Conservation (phyloP, 2,113 vertebrate species). For the Lepus timidus region DNA sequence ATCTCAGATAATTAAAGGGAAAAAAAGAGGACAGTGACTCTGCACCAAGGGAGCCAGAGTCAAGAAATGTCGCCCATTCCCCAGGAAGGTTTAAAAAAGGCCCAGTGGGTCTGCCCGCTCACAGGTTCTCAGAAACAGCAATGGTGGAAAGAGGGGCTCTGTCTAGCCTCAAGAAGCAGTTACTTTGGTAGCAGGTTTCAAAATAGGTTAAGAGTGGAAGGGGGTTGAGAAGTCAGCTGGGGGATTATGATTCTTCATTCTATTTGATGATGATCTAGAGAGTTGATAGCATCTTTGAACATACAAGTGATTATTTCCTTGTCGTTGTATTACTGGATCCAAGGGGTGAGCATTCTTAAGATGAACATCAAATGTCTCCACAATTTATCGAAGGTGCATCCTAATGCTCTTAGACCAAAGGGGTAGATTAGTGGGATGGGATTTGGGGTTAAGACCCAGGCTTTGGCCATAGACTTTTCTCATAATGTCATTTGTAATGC, state of each 20-base stretch:
- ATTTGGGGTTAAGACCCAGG: not conserved
- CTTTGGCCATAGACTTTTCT: slow-evolving; percentile 14
- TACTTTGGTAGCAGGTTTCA: not conserved
- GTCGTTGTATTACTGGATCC: not conserved
- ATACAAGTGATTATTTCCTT: not conserved
- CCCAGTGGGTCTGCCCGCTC: not conserved
- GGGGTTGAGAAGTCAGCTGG: not conserved
- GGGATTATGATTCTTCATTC: not conserved
- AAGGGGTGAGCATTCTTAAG: not conserved
- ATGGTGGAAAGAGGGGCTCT: not conserved
- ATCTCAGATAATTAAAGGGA: not conserved
- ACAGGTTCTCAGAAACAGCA: not conserved
- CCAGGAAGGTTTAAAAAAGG: not conserved
- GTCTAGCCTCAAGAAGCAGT: not conserved
- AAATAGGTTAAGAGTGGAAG: not conserved
- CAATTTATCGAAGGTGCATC: not conserved
- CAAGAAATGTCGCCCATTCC: not conserved
- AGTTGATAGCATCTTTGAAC: slow-evolving; percentile 26
- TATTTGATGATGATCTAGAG: not conserved
- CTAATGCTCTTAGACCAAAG: not conserved
- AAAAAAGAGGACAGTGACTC: not conserved
- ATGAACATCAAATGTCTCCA: not conserved
- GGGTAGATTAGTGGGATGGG: too few relatives aligned
- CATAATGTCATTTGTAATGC: slow-evolving; percentile 32
- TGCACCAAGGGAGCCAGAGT: not conserved